A percentile compares a stretch with the other conserved stretches of the same genome.
Evolutionary conservation across 1,140 invertebrate genomes (phyloP).

Genomic region (Eumaeus atala): DNA sequence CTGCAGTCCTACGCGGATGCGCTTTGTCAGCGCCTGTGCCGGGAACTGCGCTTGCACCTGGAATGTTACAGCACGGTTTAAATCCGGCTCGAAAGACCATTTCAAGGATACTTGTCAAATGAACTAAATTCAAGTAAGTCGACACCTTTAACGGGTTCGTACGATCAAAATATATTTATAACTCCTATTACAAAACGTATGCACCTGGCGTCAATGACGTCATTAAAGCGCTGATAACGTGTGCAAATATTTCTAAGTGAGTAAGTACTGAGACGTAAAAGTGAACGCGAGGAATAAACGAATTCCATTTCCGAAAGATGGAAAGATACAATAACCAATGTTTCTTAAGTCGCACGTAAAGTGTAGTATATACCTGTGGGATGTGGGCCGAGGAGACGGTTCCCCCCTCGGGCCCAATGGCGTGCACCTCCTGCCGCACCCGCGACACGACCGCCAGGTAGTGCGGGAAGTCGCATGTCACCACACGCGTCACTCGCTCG

Average conservation of each 20-base stretch:
- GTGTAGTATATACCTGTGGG: conserved; percentile 77
- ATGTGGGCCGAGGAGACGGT: conserved; percentile 95
- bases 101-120: neutral
- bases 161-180: too few relatives aligned
- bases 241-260: too few relatives aligned
- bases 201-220: too few relatives aligned
- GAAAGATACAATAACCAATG: too few relatives aligned
- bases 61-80: neutral
- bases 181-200: too few relatives aligned
- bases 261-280: too few relatives aligned
- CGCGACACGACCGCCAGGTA: conserved; percentile 96
- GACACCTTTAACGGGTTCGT: too few relatives aligned
- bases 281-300: too few relatives aligned
- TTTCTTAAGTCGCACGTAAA: too few relatives aligned
- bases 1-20: conserved; percentile 96
- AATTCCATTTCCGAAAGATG: too few relatives aligned
- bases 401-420: conserved; percentile 95
- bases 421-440: conserved; percentile 93
- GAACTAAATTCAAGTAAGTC: too few relatives aligned
- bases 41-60: conserved; percentile 96
- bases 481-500: conserved; percentile 88
- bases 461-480: conserved; percentile 97
- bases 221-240: too few relatives aligned
- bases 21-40: conserved; percentile 93
- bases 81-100: neutral